These are phyloP conservation scores for Arnoldichthys spilopterus DNA, from an alignment of 2,797 vertebrate species.

Conservation along the genomic window DNA sequence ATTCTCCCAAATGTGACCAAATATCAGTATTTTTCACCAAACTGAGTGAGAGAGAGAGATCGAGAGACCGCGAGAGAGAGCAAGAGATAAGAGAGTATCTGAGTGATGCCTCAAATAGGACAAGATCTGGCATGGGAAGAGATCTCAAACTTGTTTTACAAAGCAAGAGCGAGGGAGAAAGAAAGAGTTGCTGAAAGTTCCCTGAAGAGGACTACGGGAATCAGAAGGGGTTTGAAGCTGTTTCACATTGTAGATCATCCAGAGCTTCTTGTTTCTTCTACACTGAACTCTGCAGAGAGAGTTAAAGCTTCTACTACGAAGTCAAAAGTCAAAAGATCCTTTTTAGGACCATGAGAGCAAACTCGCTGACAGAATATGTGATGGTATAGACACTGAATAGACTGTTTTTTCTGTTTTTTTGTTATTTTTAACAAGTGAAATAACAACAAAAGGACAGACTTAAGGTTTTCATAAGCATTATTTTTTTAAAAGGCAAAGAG, in stretches of 20 bases:
- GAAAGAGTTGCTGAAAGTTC: conserved; percentile 46
- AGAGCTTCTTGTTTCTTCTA: not conserved
- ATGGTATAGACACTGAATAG: too few relatives aligned
- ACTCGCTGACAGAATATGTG: too few relatives aligned
- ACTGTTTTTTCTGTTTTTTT: too few relatives aligned
- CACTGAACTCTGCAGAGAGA: conserved; percentile 29
- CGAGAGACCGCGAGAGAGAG: not conserved
- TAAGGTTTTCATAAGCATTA: too few relatives aligned
- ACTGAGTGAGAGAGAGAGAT: not conserved
- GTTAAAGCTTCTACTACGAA: not conserved
- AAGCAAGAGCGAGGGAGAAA: conserved; percentile 33
- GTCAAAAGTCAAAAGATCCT: too few relatives aligned
- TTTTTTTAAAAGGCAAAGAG: too few relatives aligned
- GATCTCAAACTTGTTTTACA: conserved; percentile 49
- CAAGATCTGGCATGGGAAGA: conserved; percentile 45
- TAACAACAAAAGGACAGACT: too few relatives aligned
- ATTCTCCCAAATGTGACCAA: not conserved
- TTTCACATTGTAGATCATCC: not conserved
- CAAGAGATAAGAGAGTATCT: not conserved
- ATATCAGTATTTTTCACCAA: not conserved
- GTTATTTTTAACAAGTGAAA: too few relatives aligned
- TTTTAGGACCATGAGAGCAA: too few relatives aligned
- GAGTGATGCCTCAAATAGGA: conserved; percentile 17
- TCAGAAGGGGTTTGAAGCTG: not conserved
- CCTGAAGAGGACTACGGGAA: conserved; percentile 12